A percentile compares a stretch with the other conserved stretches of the same genome.
These are phyloP conservation scores for Pelecanus crispus DNA, from an alignment of 2,113 vertebrate genomes.

Conservation along the genomic window DNA sequence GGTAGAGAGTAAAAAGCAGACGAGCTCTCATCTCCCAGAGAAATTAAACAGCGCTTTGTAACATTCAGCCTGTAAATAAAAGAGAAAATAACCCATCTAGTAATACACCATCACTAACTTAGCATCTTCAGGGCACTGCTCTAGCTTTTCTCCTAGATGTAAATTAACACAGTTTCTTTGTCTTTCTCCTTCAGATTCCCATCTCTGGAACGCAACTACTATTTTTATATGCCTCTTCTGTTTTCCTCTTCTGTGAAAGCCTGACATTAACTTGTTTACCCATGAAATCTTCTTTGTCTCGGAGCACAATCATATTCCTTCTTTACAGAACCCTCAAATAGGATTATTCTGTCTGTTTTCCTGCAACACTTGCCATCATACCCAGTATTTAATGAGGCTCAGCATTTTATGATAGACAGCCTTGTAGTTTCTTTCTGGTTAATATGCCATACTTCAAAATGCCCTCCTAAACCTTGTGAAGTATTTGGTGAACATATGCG, in stretches of 20 bases:
- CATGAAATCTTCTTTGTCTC: not conserved
- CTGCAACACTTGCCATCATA: not conserved
- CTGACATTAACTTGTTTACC: constrained; percentile 46
- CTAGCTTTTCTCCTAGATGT: not conserved
- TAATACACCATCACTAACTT: not conserved
- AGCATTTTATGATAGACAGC: not conserved
- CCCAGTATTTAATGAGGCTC: not conserved
- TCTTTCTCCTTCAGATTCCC: not conserved
- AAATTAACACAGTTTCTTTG: not conserved
- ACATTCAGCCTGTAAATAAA: not conserved
- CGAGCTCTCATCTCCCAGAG: not conserved
- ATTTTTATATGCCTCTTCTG: not conserved
- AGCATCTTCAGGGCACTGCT: not conserved
- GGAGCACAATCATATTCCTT: not conserved
- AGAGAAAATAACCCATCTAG: not conserved
- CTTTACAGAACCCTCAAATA: not conserved
- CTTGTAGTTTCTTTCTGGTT: not conserved
- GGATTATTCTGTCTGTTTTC: constrained; percentile 9
- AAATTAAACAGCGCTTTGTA: not conserved
- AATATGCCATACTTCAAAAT: not conserved
- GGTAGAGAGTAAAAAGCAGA: not conserved
- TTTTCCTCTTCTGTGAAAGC: not conserved
- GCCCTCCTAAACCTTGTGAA: not conserved
- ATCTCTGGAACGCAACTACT: not conserved
- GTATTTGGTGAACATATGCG: not conserved